Evolutionary conservation across 2,888 invertebrate genomes (phyloP), one percentile per base, ranked within the genome.

Genomic region (Agrilus biguttatus): DNA sequence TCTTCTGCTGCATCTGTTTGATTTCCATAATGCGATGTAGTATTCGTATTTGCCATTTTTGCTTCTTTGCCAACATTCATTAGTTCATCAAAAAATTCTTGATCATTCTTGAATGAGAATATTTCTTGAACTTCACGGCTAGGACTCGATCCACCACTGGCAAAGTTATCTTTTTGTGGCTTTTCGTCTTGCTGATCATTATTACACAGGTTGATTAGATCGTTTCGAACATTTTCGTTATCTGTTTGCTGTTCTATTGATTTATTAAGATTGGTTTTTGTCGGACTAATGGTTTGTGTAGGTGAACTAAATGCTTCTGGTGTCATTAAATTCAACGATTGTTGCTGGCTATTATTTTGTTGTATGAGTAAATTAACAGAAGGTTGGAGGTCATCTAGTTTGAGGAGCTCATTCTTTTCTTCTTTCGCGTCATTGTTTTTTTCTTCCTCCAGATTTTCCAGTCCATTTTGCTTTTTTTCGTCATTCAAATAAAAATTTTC

Each of bases 121-220:
- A 91, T 91, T 68, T 90, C 83, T 60, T 87, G 81, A 17, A 91
- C 91, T 68, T 92, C 91, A 17, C 88, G 73, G 55, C 89, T 89
- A 5, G 91, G 89, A 62, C 88, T 89, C 46, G 89, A 89, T 12
- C 86, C 86, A n/a, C 83, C 85, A 41, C 87, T 87, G 1, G 80
- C 77, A 51, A 75, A 68, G 56, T 71, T 72, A 52, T 65, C 51
- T 44, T 53, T 53, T 33, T 44, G 49, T 7, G 47, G 48, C 38
- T 50, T 50, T 37, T 51, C 51, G 37, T 60, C 61, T 33, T 46
- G 44, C 7, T 44, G 35, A 14, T 45, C 41, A 17, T 45, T 38
- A 14, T 47, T 42, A 19, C 44, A 32, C 40, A 63, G 62, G 7
- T 59, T 59, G 12, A 61, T 50, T 47, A 57, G 56, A 14, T 62